Evolutionary conservation across 1,140 invertebrate species (phyloP), one percentile per base, ranked within the genome.

Genomic region (Meloidogyne chitwoodi): DNA sequence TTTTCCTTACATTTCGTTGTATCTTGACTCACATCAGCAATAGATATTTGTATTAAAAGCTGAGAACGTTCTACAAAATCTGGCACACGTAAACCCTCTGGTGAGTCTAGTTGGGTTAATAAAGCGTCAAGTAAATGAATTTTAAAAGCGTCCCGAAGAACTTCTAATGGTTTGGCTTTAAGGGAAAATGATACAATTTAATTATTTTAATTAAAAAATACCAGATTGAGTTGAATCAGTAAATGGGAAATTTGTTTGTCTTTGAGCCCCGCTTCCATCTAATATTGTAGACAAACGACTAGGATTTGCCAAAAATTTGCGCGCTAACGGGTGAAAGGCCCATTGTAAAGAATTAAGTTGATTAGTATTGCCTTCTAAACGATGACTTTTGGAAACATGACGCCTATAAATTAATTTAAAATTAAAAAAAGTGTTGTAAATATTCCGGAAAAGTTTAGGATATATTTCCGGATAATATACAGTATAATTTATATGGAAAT

Each of bases 51-150:
- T 22, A 85, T 41, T 16, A 85, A 76, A 44, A 85, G 68, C 14
- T 86, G 77, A 4, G 85, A 85, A 16, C 84, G 80, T 63, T 87
- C 85, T 24, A 85, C 81, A 68, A 87, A 83, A 63, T 86, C 82
- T 14, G 79, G 70, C n/a, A 83, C 44, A n/a, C 82, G 66, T n/a
- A 81, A 29, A 10, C 44, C 44, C 12, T 73, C 70, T 5, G 68
- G 2, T 31, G 34, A 44, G 22, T 69, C 61, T 6, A 82, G 69
- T 48, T 83, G 83, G 65, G 83, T 71, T 34, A 82, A 66, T 8
- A 87, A 65, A 26, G 76, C 56, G 24, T 77, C 75, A 12, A 86
- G 72, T 5, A 86, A 74, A 67, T 87, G 83, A 56, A 87, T 79
- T 73, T 87, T 87, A 66, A 86, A 85, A 19, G 85, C 81, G 34